Conservation (phyloP, 2,888 invertebrate genomes). For the Epirrhoe alternata region DNA sequence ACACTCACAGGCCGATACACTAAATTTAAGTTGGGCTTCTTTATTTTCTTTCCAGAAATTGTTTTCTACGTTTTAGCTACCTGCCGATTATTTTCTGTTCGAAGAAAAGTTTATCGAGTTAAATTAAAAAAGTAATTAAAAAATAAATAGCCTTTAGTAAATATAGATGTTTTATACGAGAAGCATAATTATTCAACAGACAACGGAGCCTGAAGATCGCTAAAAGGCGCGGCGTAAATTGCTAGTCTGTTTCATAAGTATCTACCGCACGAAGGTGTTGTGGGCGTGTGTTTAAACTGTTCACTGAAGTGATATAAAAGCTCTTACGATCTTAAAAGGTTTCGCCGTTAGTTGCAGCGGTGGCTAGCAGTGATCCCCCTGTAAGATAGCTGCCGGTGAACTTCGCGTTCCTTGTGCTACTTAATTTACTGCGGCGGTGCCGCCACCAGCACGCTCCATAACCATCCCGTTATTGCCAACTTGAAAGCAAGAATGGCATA, state of each 20-base stretch:
- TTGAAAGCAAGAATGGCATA: conserved; percentile 81
- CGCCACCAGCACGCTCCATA: conserved; percentile 82
- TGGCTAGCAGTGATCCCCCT: conserved; percentile 66
- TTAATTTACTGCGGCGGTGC: conserved; percentile 81
- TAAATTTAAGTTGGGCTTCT: conserved; percentile 75
- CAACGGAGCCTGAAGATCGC: conserved; percentile 16
- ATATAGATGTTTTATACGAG: conserved; percentile 2
- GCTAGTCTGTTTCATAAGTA: conserved; percentile 35
- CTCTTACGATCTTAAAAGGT: conserved; percentile 59
- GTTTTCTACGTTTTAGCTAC: conserved; percentile 48
- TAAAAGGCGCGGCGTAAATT: conserved; percentile 35
- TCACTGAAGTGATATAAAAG: conserved; percentile 55
- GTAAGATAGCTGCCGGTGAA: conserved; percentile 66
- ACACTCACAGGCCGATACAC: conserved; percentile 76
- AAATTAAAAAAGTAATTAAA: neutral
- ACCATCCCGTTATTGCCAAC: conserved; percentile 82
- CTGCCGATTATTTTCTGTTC: conserved; percentile 32
- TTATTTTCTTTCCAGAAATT: conserved; percentile 69
- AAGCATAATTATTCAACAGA: conserved; percentile 21
- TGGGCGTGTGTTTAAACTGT: conserved; percentile 50
- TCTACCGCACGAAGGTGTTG: conserved; percentile 36
- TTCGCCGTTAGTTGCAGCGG: conserved; percentile 53
- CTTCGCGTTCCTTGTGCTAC: conserved; percentile 66
- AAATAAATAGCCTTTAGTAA: neutral
- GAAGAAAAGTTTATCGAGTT: neutral